phyloP scores from a whole-genome alignment of 2,797 vertebrate genomes.

The Scomberomorus guttatus region DNA sequence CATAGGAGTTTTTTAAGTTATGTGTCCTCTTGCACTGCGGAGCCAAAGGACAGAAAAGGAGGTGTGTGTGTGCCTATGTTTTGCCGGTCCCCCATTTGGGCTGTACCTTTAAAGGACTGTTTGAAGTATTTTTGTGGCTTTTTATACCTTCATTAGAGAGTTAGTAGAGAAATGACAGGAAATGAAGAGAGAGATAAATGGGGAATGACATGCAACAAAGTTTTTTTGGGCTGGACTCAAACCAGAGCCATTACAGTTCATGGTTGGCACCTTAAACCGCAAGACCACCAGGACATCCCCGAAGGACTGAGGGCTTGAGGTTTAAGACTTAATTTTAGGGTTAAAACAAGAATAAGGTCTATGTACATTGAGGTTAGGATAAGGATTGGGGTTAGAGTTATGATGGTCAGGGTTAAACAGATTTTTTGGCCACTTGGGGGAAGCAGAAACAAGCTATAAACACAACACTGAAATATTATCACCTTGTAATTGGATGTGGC shows the following conservation, averaged over 20 bases:
- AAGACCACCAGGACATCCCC: too few species aligned
- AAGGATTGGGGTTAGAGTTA: too few species aligned
- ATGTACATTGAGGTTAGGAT: too few species aligned
- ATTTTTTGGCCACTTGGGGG: too few species aligned
- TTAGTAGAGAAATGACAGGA: not conserved
- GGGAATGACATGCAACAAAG: not conserved
- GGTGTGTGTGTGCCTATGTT: not conserved
- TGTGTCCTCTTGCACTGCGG: not conserved
- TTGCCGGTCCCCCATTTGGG: not conserved
- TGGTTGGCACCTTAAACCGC: too few species aligned
- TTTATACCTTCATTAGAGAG: not conserved
- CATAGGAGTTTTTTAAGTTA: conserved; percentile 8
- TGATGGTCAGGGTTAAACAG: too few species aligned
- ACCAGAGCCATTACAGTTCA: not conserved
- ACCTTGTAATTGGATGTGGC: too few species aligned
- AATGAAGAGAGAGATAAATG: not conserved
- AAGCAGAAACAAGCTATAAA: too few species aligned
- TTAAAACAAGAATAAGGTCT: too few species aligned
- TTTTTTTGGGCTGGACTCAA: not conserved
- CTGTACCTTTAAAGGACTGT: not conserved
- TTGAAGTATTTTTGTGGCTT: not conserved
- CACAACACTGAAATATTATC: too few species aligned
- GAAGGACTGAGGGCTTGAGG: too few species aligned
- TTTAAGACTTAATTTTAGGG: too few species aligned
- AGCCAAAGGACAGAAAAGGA: conserved; percentile 12